Conservation (phyloP, 2,888 invertebrate genomes). For the Rhamnusium bicolor region DNA sequence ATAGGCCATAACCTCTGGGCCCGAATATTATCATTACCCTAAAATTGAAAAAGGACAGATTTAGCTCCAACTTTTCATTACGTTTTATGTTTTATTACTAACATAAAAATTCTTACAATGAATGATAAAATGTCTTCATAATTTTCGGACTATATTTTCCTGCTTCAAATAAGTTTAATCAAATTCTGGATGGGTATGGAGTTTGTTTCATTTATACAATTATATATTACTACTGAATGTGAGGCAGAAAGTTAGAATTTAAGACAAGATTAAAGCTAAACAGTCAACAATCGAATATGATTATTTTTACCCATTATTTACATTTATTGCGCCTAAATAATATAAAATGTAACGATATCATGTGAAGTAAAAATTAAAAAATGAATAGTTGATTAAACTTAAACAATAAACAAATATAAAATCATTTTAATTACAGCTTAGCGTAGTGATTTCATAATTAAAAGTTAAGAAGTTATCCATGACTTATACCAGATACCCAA, state of each 20-base stretch:
- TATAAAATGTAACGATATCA: no score
- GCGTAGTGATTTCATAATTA: no score
- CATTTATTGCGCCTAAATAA: no score
- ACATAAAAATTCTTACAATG: conserved; percentile 25
- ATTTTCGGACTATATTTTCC: conserved; percentile 14
- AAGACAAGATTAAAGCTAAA: not conserved
- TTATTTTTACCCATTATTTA: no score
- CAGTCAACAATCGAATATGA: no score
- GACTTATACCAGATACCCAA: no score
- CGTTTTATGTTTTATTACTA: conserved; percentile 23
- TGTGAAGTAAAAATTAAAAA: no score
- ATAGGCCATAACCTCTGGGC: not conserved
- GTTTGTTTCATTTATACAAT: not conserved
- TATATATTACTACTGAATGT: not conserved
- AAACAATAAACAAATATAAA: no score
- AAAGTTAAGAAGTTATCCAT: no score
- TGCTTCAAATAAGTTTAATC: conserved; percentile 19
- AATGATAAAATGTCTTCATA: conserved; percentile 16
- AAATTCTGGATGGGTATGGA: conserved; percentile 5
- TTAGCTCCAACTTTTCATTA: conserved; percentile 12
- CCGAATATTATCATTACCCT: not conserved
- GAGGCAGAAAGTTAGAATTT: not conserved
- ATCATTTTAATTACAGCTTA: no score
- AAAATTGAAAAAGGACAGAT: conserved; percentile 20
- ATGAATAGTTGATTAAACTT: no score